Evolutionary conservation across 1,140 invertebrate species (phyloP), one percentile per base, ranked within the genome.

Genomic region (Lysiphlebus fabarum): DNA sequence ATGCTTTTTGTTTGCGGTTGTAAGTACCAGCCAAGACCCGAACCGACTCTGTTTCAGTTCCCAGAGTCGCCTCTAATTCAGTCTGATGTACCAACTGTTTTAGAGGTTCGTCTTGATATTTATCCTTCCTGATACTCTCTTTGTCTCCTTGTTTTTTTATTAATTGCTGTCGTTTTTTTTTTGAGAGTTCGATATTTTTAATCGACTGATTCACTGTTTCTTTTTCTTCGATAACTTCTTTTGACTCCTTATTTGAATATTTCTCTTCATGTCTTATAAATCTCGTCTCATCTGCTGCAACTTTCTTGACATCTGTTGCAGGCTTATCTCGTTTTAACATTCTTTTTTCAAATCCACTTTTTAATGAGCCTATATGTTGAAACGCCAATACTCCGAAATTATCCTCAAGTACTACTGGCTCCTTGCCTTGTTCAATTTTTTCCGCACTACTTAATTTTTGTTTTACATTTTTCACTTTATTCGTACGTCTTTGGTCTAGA

Each of bases 401-500:
- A 17, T 67, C 70, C 49, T 72, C 64, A 26, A 61, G 53, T 59
- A 68, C 43, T 44, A 65, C 67, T 26, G 59, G 56, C 26, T 59
- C 55, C 8, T 56, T 17, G 38, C 17, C 14, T 33, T 43, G 59
- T 45, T 67, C 62, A 5, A 66, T 60, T 33, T 62, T 50, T 12
- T 72, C n/a, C n/a, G n/a, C 67, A n/a, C 70, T 56, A 45, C 63
- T 69, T 44, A 71, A 56, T 62, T 77, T 76, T 26, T 63, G 12
- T 11, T 71, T 54, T 53, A 68, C 63, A 51, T 65, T 62, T 42
- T 70, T 70, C 6, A 67, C 53, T 43, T 74, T 68, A 65, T 80
- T 80, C 1, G 81, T 58, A 12, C 66, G 61, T 58, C 68, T 68
- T 2, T 70, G 7, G 38, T 65, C 59, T 9, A 71, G 65, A 14